phyloP scores from a whole-genome alignment of 2,888 invertebrate species.

The Plagiodera versicolora region DNA sequence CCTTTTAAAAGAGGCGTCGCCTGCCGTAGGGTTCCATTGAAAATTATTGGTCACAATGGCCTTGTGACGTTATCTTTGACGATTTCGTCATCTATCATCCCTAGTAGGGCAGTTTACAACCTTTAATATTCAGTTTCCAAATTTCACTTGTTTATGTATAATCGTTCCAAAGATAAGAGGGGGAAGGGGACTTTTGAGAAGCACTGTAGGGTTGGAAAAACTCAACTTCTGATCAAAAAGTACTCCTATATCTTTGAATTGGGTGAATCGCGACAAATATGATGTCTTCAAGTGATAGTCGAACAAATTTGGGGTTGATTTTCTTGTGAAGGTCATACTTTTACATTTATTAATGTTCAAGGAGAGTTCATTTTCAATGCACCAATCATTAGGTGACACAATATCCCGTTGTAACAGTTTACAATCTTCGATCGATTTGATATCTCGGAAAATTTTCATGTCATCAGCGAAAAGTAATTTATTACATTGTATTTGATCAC shows the following conservation, averaged over 20 bases:
- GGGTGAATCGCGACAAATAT: background rate
- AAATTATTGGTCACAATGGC: too few species aligned
- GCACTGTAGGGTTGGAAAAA: background rate
- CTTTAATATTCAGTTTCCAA: too few species aligned
- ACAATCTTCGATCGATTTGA: background rate
- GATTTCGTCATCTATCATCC: too few species aligned
- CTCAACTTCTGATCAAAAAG: background rate
- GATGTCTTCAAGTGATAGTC: background rate
- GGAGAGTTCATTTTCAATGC: background rate
- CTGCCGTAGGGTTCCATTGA: too few species aligned
- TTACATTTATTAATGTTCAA: background rate
- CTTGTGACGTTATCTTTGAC: too few species aligned
- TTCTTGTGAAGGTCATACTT: background rate
- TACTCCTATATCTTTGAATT: background rate
- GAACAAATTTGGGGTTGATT: background rate
- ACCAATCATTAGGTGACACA: background rate
- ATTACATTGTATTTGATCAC: background rate
- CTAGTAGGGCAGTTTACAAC: too few species aligned
- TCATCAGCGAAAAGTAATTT: constrained; percentile 13
- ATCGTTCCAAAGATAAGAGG: too few species aligned
- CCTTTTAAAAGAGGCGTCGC: too few species aligned
- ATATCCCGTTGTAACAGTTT: background rate
- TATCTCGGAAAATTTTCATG: background rate
- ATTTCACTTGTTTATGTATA: too few species aligned
- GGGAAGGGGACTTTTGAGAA: too few species aligned